Evolutionary conservation across 2,113 vertebrate genomes (phyloP), one percentile per base, ranked within the genome.

Genomic region (Myodes glareolus): DNA sequence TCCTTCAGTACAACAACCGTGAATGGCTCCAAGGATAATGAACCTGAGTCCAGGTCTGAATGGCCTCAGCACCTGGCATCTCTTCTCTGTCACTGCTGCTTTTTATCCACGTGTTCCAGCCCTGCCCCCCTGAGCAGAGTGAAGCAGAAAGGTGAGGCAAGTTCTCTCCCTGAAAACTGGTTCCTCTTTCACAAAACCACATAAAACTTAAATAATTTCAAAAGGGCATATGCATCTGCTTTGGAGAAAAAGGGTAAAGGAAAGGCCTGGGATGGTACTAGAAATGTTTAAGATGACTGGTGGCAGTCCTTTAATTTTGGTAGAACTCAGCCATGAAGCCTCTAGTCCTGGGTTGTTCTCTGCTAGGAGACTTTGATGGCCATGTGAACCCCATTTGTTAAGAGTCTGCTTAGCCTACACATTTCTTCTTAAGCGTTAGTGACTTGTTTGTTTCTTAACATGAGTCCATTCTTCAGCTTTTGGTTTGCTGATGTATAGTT

Each of bases 181-280:
- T 87, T 90, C 58, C 52, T 73, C 45, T 67, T 76, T 93, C 61
- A 76, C 14, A 52, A 88, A 77, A 89, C 21, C 10, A 67, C 76
- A 85, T 76, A 86, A 72, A 33, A 75, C 21, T 68, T n/a, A 81
- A 76, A 76, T 72, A 82, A 45, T 92, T 92, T 82, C 63, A 82
- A 67, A 94, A 63, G 73, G 65, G 47, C 21, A 50, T 36, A 42
- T 82, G 36, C 45, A 50, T 42, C 58, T 87, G 36, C 84, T 65
- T 11, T 61, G 16, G 67, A 9, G 58, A 2, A 9, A 72, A 87
- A 50, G 23, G 14, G 14, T 25, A 16, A 88, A 42, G 36, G 50
- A 31, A 47, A 81, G 73, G 88, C 25, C 55, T 1, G 13, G 19
- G 50, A 33, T 50, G 12, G 50, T 19, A 55, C 61, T 31, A 36